Percentiles rank a stretch among this genome's conserved stretches.
These are phyloP conservation scores for Leucoptera coffeella DNA, from an alignment of 2,888 invertebrate species.

Conservation along the genomic window DNA sequence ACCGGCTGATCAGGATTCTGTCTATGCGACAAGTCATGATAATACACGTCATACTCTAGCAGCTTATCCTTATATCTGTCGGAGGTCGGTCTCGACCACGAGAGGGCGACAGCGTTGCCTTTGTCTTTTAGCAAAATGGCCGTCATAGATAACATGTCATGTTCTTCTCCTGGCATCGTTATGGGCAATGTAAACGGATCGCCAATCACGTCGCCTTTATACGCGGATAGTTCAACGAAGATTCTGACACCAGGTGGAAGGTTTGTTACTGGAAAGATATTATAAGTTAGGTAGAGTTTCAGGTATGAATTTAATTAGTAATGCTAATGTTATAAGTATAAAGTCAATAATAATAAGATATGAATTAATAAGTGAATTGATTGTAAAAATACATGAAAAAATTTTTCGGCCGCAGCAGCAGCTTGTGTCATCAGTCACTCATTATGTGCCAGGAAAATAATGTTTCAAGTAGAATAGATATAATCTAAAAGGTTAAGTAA, in stretches of 20 bases:
- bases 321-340: not conserved
- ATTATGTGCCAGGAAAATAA: too few relatives aligned
- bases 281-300: not conserved
- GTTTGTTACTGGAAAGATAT: conserved; percentile 32
- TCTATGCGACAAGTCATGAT: conserved; percentile 41
- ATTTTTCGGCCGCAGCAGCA: too few relatives aligned
- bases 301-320: not conserved
- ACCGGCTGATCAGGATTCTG: conserved; percentile 39
- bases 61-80: conserved; percentile 32
- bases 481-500: too few relatives aligned
- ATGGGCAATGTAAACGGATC: conserved; percentile 36
- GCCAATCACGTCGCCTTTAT: conserved; percentile 52
- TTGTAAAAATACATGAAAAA: too few relatives aligned
- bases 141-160: conserved; percentile 45
- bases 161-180: conserved; percentile 35
- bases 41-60: conserved; percentile 65
- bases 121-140: conserved; percentile 44
- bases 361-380: too few relatives aligned
- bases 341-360: too few relatives aligned
- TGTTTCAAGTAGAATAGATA: too few relatives aligned
- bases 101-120: conserved; percentile 57
- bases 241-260: conserved; percentile 45
- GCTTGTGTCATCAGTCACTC: too few relatives aligned
- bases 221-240: conserved; percentile 57
- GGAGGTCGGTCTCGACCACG: conserved; percentile 60